Evolutionary conservation across 2,888 invertebrate species (phyloP), one percentile per base, ranked within the genome.

Genomic region (Drosophila recens): DNA sequence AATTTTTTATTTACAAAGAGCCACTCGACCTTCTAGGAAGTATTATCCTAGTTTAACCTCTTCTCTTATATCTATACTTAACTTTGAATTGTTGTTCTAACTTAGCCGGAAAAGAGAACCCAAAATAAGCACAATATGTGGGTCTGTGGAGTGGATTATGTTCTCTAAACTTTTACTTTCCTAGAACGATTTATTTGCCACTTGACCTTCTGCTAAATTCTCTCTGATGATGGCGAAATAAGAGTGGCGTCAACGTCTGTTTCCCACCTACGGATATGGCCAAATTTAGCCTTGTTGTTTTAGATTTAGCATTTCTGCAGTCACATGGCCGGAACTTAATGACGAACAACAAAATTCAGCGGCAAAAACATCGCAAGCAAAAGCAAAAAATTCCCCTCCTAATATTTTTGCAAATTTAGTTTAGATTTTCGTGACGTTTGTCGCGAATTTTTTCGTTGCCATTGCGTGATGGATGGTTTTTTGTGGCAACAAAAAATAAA

Each of bases 341-440:
- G 79, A 70, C 79, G 67, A 71, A 59, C 43, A 43, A 34, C 52
- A 45, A 40, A 65, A 42, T 9, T 17, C 13, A 40, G 34, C 9
- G 15, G 27, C 51, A 52, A 51, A 53, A 57, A 43, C 6, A 59
- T 20, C 17, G 56, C n/a, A 27, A 34, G 23, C 15, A 53, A 34
- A 45, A 36, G 36, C 10, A 11, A 40, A 62, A 66, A 54, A 34
- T 72, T 45, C 53, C 54, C 34, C 15, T 34, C 3, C 34, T 59
- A 46, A 43, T 65, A 57, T 63, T 57, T 38, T 38, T 49, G 17
- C 64, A 23, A 65, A 38, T 59, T 49, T 67, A 42, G 67, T 63
- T 51, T 17, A 11, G 34, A 23, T 66, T 68, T 81, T 77, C 52
- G 68, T 87, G 82, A 87, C 82, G 87, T 79, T 83, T 83, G 78